These are phyloP conservation scores for Dermatophagoides farinae DNA, from an alignment of 1,140 invertebrate species.

Conservation along the genomic window DNA sequence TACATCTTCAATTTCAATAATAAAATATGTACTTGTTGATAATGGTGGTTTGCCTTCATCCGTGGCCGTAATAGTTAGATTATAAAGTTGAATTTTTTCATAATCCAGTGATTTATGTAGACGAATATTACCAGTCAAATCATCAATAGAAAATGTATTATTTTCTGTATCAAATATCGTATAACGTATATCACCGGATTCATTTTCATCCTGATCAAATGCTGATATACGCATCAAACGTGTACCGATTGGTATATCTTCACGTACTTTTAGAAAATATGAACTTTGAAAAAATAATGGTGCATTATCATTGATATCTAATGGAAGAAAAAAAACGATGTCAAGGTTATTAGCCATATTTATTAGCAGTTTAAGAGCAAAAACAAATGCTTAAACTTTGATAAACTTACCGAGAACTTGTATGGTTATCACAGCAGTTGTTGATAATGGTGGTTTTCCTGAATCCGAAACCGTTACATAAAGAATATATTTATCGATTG, in stretches of 20 bases:
- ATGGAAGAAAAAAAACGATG: constrained; percentile 41
- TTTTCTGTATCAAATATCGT: constrained; percentile 53
- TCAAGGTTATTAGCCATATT: constrained; percentile 24
- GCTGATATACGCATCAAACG: constrained; percentile 64
- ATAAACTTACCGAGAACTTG: constrained; percentile 42
- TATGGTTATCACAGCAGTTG: constrained; percentile 63
- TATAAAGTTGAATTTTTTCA: constrained; percentile 18
- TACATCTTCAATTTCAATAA: constrained; percentile 20
- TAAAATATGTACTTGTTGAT: constrained; percentile 10
- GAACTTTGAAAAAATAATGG: constrained; percentile 41
- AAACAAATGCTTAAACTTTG: neutral
- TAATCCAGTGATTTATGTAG: constrained; percentile 47
- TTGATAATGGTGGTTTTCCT: constrained; percentile 65
- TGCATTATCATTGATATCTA: constrained; percentile 75
- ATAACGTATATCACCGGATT: constrained; percentile 48
- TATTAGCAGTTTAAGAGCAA: constrained; percentile 21
- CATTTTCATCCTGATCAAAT: constrained; percentile 60
- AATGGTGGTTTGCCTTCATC: constrained; percentile 18
- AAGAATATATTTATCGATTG: constrained; percentile 43
- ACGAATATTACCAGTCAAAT: constrained; percentile 60
- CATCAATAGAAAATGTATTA: constrained; percentile 69
- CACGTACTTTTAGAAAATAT: constrained; percentile 58
- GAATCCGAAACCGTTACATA: constrained; percentile 39
- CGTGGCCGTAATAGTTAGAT: constrained; percentile 17
- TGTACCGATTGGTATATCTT: constrained; percentile 69